Evolutionary conservation across 1,140 invertebrate species (phyloP), one percentile per base, ranked within the genome.

Genomic region (Meloidogyne chitwoodi): DNA sequence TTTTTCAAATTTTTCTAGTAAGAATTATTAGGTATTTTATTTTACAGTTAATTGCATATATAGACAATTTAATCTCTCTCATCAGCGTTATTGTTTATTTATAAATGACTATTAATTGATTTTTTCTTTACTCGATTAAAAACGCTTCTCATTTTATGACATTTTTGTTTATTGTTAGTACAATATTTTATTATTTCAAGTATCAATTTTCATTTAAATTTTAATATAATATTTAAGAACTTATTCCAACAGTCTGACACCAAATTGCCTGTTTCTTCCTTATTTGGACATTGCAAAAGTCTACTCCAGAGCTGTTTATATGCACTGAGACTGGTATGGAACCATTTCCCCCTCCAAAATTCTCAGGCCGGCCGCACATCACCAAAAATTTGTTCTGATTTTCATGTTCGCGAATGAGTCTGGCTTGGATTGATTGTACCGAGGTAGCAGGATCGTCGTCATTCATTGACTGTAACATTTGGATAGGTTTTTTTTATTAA

Each of bases 221-320:
- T 67, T 19, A 19, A 16, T 27, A 19, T 22, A 26, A 16, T 1
- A 34, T 26, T 72, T 31, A 72, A 3, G 44, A 48, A 8, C 3
- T 26, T 12, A 62, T 48, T n/a, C 27, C 69, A 12, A 62, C 11
- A 16, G 69, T 34, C 3, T 71, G 69, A 19, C 69, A 71, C 69
- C 69, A 71, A 10, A 71, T 22, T n/a, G 41, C 8, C 2, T 26
- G 69, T 38, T 38, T 34, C 16, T 66, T n/a, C n/a, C n/a, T 38
- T 12, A 56, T 34, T 12, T 26, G 68, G 4, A 70, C 68, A 71
- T 71, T 71, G 19, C 69, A 71, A 26, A 71, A 71, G 41, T 56
- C 27, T 24, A 31, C 19, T 10, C 69, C 69, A 61, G 69, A 61
- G 29, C 69, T 71, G 41, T 61, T 38, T 14, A 71, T 31, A 12